Evolutionary conservation across 2,888 invertebrate genomes (phyloP).

Genomic region (Xylophagus ater): DNA sequence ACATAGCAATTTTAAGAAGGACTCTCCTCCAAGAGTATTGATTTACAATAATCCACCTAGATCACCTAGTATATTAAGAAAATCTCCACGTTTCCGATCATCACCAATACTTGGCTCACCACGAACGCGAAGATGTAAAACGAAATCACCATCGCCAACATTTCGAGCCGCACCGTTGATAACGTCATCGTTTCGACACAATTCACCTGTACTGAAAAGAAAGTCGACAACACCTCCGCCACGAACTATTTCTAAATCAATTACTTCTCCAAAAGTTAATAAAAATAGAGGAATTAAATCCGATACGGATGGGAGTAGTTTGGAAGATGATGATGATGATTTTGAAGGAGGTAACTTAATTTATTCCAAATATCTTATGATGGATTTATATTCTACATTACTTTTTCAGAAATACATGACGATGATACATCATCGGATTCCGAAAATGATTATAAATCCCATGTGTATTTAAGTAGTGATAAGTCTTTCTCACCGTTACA

Average conservation of each 20-base stretch:
- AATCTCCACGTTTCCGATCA: slow-evolving; percentile 4
- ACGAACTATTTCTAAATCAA: neutral
- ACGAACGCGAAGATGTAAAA: slow-evolving; percentile 20
- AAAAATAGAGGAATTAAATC: slow-evolving; percentile 6
- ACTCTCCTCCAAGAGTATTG: slow-evolving; percentile 29
- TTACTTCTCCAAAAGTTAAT: neutral
- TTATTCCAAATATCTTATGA: neutral
- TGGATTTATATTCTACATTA: neutral
- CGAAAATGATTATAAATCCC: neutral
- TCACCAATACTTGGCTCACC: slow-evolving; percentile 20
- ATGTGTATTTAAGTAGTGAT: neutral
- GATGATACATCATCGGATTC: slow-evolving; percentile 8
- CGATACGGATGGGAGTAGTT: slow-evolving; percentile 15
- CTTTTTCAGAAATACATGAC: slow-evolving; percentile 11
- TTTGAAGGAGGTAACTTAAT: slow-evolving; percentile 3
- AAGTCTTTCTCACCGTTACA: neutral
- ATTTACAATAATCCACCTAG: slow-evolving; percentile 31
- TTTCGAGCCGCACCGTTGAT: slow-evolving; percentile 3
- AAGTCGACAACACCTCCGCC: slow-evolving; percentile 6
- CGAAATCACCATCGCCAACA: slow-evolving; percentile 18
- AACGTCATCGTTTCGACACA: neutral
- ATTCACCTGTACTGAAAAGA: neutral
- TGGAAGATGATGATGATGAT: slow-evolving; percentile 14
- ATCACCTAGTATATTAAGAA: slow-evolving; percentile 20
- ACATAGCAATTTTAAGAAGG: slow-evolving; percentile 21